A percentile compares a stretch with the other conserved stretches of the same genome.
Conservation (phyloP, 2,113 vertebrate species). For the Micronycteris hirsuta region DNA sequence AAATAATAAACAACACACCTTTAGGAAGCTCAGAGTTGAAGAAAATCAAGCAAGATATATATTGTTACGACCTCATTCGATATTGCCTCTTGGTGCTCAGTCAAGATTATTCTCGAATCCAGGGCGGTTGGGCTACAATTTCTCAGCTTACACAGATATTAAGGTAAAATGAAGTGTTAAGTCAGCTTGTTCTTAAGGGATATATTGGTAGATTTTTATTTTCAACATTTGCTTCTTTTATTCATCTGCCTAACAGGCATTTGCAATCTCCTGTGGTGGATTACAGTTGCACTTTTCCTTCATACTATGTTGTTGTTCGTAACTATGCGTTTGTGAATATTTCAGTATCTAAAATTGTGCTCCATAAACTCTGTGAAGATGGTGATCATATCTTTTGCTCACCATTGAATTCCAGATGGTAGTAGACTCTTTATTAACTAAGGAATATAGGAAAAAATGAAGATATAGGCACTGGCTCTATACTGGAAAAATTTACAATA, state of each 20-base stretch:
- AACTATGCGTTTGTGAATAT: neutral
- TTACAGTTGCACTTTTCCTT: conserved; percentile 41
- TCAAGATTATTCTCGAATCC: conserved; percentile 78
- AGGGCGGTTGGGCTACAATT: conserved; percentile 82
- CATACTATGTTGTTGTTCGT: neutral
- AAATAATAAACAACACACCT: conserved; percentile 77
- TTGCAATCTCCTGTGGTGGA: neutral
- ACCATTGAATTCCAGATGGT: neutral
- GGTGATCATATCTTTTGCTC: conserved; percentile 1
- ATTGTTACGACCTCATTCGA: conserved; percentile 80
- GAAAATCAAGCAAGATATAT: conserved; percentile 83
- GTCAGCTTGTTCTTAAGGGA: neutral
- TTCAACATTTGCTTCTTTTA: conserved; percentile 30
- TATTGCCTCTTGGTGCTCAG: conserved; percentile 83
- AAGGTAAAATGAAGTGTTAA: conserved; percentile 78
- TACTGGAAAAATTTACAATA: neutral
- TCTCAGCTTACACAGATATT: conserved; percentile 82
- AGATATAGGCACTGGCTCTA: neutral
- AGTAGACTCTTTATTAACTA: neutral
- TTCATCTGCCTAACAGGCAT: neutral
- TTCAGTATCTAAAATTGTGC: neutral
- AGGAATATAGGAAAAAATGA: conserved; percentile 41
- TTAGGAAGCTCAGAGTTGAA: conserved; percentile 76
- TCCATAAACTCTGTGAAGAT: neutral
- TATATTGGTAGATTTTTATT: conserved; percentile 30